Conservation (phyloP, 2,797 vertebrate genomes). For the Alfaro cultratus region DNA sequence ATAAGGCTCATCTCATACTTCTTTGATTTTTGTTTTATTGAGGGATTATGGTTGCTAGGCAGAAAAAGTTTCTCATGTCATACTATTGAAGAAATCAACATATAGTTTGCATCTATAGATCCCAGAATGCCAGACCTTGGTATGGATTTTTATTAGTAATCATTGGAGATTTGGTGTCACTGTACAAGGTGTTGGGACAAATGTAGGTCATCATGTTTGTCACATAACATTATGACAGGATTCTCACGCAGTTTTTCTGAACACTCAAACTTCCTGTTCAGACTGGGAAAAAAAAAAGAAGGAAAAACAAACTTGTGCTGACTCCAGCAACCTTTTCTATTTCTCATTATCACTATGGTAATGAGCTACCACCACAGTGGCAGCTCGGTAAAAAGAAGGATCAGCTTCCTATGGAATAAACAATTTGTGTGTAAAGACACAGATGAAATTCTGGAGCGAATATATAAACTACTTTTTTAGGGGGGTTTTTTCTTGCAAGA, state of each 20-base stretch:
- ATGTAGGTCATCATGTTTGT: neutral
- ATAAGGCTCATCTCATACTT: neutral
- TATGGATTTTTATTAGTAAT: neutral
- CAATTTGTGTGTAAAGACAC: slow-evolving; percentile 31
- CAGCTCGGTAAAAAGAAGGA: slow-evolving; percentile 54
- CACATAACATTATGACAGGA: neutral
- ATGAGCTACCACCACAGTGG: slow-evolving; percentile 62
- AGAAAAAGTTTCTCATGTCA: neutral
- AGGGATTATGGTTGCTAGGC: neutral
- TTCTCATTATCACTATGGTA: slow-evolving; percentile 72
- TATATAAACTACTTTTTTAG: slow-evolving; percentile 34
- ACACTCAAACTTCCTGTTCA: slow-evolving; percentile 29
- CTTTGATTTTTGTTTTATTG: neutral
- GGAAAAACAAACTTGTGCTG: slow-evolving; percentile 50
- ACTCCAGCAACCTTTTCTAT: slow-evolving; percentile 67
- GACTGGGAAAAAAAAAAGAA: slow-evolving; percentile 18
- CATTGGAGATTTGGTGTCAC: neutral
- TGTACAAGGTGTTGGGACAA: neutral
- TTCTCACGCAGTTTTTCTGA: slow-evolving; percentile 1
- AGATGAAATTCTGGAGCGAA: slow-evolving; percentile 31
- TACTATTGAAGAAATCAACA: neutral
- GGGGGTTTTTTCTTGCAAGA: slow-evolving; percentile 6
- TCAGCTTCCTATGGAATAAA: slow-evolving; percentile 59
- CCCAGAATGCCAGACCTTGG: neutral
- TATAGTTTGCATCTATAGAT: neutral